phyloP scores from a whole-genome alignment of 2,888 invertebrate species.

The Acholoe squamosa region DNA sequence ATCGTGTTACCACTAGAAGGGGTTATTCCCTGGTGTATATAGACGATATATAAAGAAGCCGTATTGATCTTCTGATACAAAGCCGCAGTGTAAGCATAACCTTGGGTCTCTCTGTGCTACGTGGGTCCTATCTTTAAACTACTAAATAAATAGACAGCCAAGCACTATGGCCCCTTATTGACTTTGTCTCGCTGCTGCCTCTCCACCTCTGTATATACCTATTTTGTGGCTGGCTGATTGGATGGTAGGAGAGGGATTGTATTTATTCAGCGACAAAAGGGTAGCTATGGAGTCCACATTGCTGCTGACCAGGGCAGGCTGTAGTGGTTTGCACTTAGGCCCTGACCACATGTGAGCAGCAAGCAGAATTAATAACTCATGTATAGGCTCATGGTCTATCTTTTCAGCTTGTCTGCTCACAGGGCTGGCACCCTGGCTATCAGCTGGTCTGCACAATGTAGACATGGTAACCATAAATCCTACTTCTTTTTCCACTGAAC shows the following conservation, averaged over 20 bases:
- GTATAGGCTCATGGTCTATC: too few relatives aligned
- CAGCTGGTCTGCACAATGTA: background rate
- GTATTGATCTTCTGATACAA: constrained; percentile 27
- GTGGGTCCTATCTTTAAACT: constrained; percentile 30
- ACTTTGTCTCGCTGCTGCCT: background rate
- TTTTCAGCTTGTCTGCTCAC: too few relatives aligned
- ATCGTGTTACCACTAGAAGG: background rate
- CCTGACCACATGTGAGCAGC: background rate
- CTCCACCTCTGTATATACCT: background rate
- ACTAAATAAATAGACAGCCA: background rate
- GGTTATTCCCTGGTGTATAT: background rate
- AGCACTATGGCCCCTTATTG: background rate
- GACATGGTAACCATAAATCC: constrained; percentile 43
- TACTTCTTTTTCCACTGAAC: background rate
- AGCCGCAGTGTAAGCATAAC: constrained; percentile 2
- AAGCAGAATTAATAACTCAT: too few relatives aligned
- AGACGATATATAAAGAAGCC: background rate
- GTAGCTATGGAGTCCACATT: background rate
- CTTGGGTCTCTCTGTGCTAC: background rate
- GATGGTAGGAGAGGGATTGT: constrained; percentile 28
- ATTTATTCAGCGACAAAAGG: constrained; percentile 51
- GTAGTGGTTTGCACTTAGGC: background rate
- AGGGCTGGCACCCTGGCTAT: constrained; percentile 7
- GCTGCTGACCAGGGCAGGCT: constrained; percentile 5
- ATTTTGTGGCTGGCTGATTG: constrained; percentile 28